Conservation (phyloP, 2,797 vertebrate genomes). For the Fundulus diaphanus region DNA sequence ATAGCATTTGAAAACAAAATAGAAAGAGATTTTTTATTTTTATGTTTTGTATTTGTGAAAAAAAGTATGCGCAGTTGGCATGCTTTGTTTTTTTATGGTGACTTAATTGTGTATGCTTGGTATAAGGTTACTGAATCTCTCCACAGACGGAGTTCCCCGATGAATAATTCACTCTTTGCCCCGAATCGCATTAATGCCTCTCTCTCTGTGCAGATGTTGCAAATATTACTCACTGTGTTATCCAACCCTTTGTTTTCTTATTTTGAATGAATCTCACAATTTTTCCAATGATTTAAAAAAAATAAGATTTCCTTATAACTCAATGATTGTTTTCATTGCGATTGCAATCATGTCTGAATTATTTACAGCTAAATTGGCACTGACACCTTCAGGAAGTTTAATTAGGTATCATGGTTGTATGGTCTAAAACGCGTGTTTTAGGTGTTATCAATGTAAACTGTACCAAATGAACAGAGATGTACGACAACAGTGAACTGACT, state of each 20-base stretch:
- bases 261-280: conserved; percentile 6
- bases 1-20: conserved; percentile 1
- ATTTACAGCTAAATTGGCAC: conserved; percentile 20
- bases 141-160: conserved; percentile 61
- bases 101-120: conserved; percentile 32
- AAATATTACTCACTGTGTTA: conserved; percentile 37
- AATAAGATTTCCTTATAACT: neutral
- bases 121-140: conserved; percentile 47
- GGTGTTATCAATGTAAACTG: conserved; percentile 13
- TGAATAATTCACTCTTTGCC: conserved; percentile 65
- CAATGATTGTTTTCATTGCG: conserved; percentile 23
- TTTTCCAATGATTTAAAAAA: conserved; percentile 25
- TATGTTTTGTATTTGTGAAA: neutral
- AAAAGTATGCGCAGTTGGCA: neutral
- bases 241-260: conserved; percentile 14
- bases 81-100: conserved; percentile 17
- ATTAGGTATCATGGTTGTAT: conserved; percentile 17
- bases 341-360: conserved; percentile 31
- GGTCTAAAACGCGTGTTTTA: conserved; percentile 12
- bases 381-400: conserved; percentile 21
- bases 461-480: conserved; percentile 1
- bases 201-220: conserved; percentile 56
- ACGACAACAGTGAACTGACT: conserved; percentile 10
- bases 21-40: neutral
- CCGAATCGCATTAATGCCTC: conserved; percentile 49